phyloP scores from a whole-genome alignment of 1,140 invertebrate genomes.

The Hydropsyche tenuis region DNA sequence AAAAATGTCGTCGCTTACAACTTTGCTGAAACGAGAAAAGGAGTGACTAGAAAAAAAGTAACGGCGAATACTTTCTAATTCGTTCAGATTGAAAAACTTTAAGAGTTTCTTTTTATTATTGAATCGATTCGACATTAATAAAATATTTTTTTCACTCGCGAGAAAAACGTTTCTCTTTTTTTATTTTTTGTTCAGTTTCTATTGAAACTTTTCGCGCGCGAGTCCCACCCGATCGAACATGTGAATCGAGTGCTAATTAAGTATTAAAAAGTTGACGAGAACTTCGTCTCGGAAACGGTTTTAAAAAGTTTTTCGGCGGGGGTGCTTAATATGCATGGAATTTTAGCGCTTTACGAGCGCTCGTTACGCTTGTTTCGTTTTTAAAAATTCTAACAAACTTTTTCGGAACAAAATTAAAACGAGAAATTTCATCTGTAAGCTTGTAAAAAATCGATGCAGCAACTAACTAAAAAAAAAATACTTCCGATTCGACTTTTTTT shows the following conservation, averaged over 20 bases:
- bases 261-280: conserved; percentile 10
- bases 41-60: neutral
- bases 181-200: neutral
- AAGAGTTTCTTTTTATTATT: conserved; percentile 25
- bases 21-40: neutral
- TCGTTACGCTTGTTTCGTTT: too few relatives aligned
- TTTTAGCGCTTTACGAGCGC: neutral
- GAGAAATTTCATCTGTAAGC: too few relatives aligned
- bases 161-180: too few relatives aligned
- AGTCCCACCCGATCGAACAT: conserved; percentile 5
- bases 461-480: too few relatives aligned
- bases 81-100: conserved; percentile 14
- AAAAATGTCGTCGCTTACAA: neutral
- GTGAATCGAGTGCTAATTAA: conserved; percentile 18
- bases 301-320: neutral
- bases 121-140: conserved; percentile 25
- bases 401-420: too few relatives aligned
- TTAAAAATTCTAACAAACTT: too few relatives aligned
- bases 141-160: conserved; percentile 6
- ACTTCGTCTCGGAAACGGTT: conserved; percentile 13
- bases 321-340: conserved; percentile 8
- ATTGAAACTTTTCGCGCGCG: neutral
- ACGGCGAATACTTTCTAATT: conserved; percentile 16
- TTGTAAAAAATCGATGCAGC: too few relatives aligned
- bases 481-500: neutral